These are phyloP conservation scores for Penaeus chinensis DNA, from an alignment of 1,140 invertebrate genomes.

Conservation along the genomic window DNA sequence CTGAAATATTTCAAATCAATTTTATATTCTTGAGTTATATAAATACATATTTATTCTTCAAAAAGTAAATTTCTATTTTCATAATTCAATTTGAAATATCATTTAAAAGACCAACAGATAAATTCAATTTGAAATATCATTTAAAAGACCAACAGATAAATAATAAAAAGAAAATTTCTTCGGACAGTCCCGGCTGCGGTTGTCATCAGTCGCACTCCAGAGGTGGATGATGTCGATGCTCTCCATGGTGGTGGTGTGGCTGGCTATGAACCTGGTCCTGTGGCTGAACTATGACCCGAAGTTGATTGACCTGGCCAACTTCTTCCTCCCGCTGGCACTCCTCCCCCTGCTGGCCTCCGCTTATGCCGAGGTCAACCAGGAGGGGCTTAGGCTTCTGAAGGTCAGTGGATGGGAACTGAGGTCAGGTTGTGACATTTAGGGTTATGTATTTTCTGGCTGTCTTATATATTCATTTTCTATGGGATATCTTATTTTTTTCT, in stretches of 20 bases:
- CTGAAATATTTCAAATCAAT: too few relatives aligned
- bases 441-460: not conserved
- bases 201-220: conserved; percentile 67
- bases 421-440: not conserved
- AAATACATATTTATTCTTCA: too few relatives aligned
- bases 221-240: conserved; percentile 69
- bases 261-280: conserved; percentile 66
- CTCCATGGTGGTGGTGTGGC: conserved; percentile 67
- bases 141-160: too few relatives aligned
- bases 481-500: not conserved
- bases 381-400: conserved; percentile 67
- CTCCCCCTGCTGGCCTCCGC: conserved; percentile 67
- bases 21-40: too few relatives aligned
- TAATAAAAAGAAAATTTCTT: not conserved
- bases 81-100: too few relatives aligned
- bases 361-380: conserved; percentile 69
- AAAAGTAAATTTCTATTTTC: too few relatives aligned
- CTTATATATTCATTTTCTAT: not conserved
- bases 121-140: too few relatives aligned
- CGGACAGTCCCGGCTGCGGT: conserved; percentile 66
- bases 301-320: conserved; percentile 66
- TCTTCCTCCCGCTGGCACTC: conserved; percentile 67
- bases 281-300: conserved; percentile 67
- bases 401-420: conserved; percentile 60
- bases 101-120: too few relatives aligned